Base-by-base conservation (phyloP, 2,797 vertebrate genomes). In the Dipus sagitta region DNA sequence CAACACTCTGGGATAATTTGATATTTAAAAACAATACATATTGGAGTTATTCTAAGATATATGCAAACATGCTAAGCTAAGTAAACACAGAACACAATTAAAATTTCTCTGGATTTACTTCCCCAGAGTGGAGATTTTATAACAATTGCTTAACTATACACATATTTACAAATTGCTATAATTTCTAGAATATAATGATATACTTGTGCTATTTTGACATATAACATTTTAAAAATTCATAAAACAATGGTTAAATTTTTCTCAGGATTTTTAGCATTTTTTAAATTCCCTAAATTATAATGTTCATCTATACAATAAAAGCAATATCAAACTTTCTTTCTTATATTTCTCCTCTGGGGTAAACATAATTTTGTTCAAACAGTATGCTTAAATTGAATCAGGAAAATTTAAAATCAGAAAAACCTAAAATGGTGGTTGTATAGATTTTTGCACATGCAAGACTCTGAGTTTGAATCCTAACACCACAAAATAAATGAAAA, bases 1-100 rank as follows among this genome's bases (percentile, higher is more conserved):
- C 14, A 95, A n/a, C 3, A 77, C 21, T 94, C 52, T 60, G 26
- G 17, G n/a, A 92, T 72, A 95, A 96, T 92, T 34, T 88, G 13
- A 8, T 92, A 88, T 90, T 94, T 76, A 32, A 89, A 88, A 97
- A 2, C 11, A 34, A 26, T 83, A 78, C 80, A 96, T 4, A 62
- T 95, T 84, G 12, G 68, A 93, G 62, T 1, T 86, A 83, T 93
- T 86, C 76, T 93, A 89, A 97, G 97, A 28, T 54, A 38, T 3
- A 84, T 21, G 30, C 11, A 94, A 96, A 95, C 10, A 52, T 11
- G 18, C 93, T 96, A 13, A 1, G 32, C 86, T 87, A 96, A 95
- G 52, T 52, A 93, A 85, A 94, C 62, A 87, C 80, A 72, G 71
- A 94, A 93, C 9, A 88, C 14, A 92, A 34, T 93, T 92, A 94